Conservation (phyloP, 1,140 invertebrate genomes). For the Triops longicaudatus region DNA sequence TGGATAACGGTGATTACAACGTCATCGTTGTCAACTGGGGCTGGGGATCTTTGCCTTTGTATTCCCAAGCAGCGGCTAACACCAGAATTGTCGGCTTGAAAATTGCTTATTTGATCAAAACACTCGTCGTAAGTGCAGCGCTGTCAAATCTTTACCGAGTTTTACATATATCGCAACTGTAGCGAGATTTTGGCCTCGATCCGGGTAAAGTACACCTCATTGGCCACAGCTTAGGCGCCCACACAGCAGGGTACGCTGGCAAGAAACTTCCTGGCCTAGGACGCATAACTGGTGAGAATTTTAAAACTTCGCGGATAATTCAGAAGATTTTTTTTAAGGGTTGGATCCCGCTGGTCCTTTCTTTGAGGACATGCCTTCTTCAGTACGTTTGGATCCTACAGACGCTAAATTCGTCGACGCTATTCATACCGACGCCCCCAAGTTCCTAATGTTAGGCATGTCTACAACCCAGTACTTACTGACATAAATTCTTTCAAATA, state of each 20-base stretch:
- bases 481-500: too few species aligned
- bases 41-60: slow-evolving; percentile 66
- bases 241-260: slow-evolving; percentile 75
- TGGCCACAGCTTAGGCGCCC: slow-evolving; percentile 73
- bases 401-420: slow-evolving; percentile 76
- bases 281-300: slow-evolving; percentile 52
- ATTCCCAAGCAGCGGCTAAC: slow-evolving; percentile 43
- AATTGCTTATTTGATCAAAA: slow-evolving; percentile 66
- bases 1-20: slow-evolving; percentile 68
- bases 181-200: slow-evolving; percentile 60
- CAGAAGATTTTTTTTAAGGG: slow-evolving; percentile 38
- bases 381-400: slow-evolving; percentile 64
- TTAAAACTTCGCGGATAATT: not conserved
- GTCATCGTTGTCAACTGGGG: slow-evolving; percentile 79
- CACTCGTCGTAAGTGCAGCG: slow-evolving; percentile 48
- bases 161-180: slow-evolving; percentile 36
- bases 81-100: slow-evolving; percentile 69
- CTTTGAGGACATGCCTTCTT: slow-evolving; percentile 72
- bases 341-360: slow-evolving; percentile 79
- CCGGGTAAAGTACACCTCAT: slow-evolving; percentile 66
- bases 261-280: slow-evolving; percentile 60
- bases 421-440: slow-evolving; percentile 78
- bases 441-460: slow-evolving; percentile 72
- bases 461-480: too few species aligned
- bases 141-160: not conserved